Conservation (phyloP, 2,888 invertebrate species). For the Sphecodes monilicornis region DNA sequence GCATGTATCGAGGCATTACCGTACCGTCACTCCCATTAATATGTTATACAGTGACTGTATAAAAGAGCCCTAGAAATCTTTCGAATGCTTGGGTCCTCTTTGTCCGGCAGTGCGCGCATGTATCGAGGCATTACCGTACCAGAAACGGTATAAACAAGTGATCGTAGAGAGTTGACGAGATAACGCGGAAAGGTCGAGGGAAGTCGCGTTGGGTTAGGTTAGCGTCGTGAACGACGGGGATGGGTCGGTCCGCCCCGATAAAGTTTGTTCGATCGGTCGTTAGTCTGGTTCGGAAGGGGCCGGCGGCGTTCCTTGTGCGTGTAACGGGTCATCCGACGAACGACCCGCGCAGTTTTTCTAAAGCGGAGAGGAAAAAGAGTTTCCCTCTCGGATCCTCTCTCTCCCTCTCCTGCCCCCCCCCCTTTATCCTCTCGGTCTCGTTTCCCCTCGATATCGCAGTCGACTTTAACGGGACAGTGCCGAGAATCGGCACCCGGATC, state of each 20-base stretch:
- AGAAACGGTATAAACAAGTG: background rate
- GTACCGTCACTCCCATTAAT: too few relatives aligned
- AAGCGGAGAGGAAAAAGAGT: background rate
- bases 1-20: too few relatives aligned
- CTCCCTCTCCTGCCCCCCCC: too few relatives aligned
- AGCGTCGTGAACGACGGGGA: conserved; percentile 69
- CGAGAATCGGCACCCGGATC: conserved; percentile 17
- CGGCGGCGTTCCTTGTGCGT: conserved; percentile 19
- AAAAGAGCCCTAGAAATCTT: too few relatives aligned
- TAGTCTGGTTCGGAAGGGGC: conserved; percentile 67
- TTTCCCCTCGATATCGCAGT: conserved; percentile 9
- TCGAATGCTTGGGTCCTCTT: too few relatives aligned
- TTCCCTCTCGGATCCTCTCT: conserved; percentile 8
- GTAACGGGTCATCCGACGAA: conserved; percentile 7
- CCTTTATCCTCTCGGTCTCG: background rate
- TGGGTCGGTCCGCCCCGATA: conserved; percentile 75
- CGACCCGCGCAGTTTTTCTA: conserved; percentile 9
- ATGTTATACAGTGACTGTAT: too few relatives aligned
- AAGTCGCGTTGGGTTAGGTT: conserved; percentile 77
- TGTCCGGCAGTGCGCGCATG: too few relatives aligned
- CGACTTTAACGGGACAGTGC: conserved; percentile 50
- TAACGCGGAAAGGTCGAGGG: conserved; percentile 57
- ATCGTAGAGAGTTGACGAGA: conserved; percentile 13
- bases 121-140: too few relatives aligned
- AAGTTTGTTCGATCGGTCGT: conserved; percentile 80